Conservation (phyloP, 2,113 vertebrate genomes). For the Phalacrocorax carbo region DNA sequence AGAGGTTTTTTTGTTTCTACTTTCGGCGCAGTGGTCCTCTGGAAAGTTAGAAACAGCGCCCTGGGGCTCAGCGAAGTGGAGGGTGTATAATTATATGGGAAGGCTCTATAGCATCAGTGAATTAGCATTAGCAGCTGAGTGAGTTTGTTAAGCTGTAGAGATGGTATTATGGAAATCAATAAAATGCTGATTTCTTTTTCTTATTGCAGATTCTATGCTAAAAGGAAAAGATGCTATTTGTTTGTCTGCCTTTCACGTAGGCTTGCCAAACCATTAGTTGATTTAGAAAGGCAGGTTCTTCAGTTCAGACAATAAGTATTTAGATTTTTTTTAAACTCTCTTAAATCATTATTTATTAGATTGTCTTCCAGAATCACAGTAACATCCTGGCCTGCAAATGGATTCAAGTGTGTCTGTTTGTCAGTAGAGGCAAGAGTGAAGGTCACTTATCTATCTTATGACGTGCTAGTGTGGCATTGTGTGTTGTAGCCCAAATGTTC, state of each 20-base stretch:
- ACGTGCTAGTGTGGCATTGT: neutral
- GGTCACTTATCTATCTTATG: conserved; percentile 20
- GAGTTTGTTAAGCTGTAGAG: conserved; percentile 32
- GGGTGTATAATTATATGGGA: conserved; percentile 37
- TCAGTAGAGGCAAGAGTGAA: neutral
- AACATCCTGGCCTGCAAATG: neutral
- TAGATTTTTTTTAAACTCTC: neutral
- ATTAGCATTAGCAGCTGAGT: conserved; percentile 45
- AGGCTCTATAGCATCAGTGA: conserved; percentile 24
- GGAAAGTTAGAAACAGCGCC: conserved; percentile 41
- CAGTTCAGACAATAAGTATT: neutral
- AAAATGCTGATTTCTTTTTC: conserved; percentile 51
- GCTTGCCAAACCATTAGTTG: conserved; percentile 19
- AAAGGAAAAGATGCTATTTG: conserved; percentile 2
- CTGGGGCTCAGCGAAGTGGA: neutral
- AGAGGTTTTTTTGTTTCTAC: neutral
- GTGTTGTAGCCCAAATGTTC: neutral
- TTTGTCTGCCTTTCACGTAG: conserved; percentile 24
- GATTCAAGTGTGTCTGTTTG: neutral
- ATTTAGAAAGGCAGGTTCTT: conserved; percentile 15
- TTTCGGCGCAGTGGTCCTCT: conserved; percentile 32
- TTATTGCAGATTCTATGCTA: neutral
- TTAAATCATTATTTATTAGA: neutral
- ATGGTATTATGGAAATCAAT: conserved; percentile 54
- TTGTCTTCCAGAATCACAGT: neutral